Conservation (phyloP, 2,113 vertebrate genomes). For the Malaclemys terrapin region DNA sequence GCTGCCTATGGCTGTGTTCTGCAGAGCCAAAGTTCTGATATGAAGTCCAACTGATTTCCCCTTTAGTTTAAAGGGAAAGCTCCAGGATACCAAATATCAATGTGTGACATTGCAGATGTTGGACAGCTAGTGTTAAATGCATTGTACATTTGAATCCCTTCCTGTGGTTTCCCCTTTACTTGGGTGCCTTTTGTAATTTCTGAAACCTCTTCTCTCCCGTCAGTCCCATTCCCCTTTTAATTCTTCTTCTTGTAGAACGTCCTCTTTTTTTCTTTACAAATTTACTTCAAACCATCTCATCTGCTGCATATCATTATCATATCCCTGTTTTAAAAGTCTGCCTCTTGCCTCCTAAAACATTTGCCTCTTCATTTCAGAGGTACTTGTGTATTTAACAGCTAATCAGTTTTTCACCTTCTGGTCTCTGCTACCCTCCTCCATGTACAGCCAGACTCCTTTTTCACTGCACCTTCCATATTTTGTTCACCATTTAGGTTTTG, state of each 20-base stretch:
- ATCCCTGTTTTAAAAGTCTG: constrained; percentile 16
- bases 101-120: constrained; percentile 60
- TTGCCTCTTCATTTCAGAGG: constrained; percentile 34
- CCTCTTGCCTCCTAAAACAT: constrained; percentile 39
- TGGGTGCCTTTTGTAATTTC: constrained; percentile 27
- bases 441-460: neutral
- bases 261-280: neutral
- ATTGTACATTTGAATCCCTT: constrained; percentile 35
- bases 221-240: neutral
- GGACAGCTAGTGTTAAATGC: constrained; percentile 57
- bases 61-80: constrained; percentile 47
- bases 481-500: constrained; percentile 40
- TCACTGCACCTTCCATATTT: rapidly evolving
- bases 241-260: constrained; percentile 2
- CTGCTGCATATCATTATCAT: rapidly evolving
- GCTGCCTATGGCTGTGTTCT: constrained; percentile 4
- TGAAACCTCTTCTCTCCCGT: neutral
- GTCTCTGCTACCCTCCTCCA: neutral
- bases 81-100: constrained; percentile 65
- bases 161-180: constrained; percentile 38
- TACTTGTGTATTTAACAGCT: constrained; percentile 33
- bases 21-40: constrained; percentile 29
- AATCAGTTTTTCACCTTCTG: constrained; percentile 39
- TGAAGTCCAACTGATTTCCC: constrained; percentile 61
- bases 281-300: neutral